Conservation (phyloP, 2,797 vertebrate species). For the Spinibarbus caldwelli region DNA sequence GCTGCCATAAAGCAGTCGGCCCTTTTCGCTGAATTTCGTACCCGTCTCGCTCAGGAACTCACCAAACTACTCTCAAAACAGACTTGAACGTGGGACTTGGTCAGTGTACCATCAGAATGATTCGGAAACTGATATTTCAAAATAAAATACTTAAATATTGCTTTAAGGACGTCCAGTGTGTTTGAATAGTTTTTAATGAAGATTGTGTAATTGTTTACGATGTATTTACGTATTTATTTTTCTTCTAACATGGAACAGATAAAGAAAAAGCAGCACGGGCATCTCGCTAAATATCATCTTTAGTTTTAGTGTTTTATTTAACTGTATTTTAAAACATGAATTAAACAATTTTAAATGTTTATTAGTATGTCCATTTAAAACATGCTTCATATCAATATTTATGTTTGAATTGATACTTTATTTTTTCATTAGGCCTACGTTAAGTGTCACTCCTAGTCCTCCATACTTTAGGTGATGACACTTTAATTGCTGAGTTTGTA, state of each 20-base stretch:
- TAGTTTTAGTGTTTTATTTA: background rate
- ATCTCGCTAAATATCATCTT: background rate
- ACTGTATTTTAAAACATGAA: no score
- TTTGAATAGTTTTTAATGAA: background rate
- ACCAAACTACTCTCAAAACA: no score
- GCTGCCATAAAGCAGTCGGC: no score
- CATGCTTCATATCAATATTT: background rate
- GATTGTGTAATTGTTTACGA: no score
- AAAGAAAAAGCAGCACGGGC: background rate
- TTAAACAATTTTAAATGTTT: background rate
- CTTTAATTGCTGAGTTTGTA: background rate
- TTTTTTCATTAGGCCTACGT: background rate
- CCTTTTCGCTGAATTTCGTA: no score
- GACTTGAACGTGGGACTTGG: no score
- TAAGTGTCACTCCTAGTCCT: background rate
- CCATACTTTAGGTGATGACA: background rate
- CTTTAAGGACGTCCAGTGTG: background rate
- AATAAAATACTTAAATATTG: no score
- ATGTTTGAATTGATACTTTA: background rate
- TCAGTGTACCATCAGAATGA: no score
- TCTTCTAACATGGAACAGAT: background rate
- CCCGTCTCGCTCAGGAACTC: no score
- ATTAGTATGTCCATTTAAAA: background rate
- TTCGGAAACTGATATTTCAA: no score
- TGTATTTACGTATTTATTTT: background rate